Evolutionary conservation across 1,140 invertebrate genomes (phyloP).

Genomic region (Stratiolaelaps scimitus): DNA sequence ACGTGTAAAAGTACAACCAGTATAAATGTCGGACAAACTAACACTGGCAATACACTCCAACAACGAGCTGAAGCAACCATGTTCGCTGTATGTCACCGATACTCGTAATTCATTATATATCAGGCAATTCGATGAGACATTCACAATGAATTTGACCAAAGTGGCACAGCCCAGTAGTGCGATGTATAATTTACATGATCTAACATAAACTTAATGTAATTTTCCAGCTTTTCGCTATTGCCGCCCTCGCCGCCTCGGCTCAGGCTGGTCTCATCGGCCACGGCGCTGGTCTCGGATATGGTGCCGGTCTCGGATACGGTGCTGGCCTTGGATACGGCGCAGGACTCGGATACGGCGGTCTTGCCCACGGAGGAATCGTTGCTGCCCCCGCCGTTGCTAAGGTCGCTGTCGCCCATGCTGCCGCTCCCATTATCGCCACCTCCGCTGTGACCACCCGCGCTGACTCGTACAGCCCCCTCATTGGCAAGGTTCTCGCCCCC

Average conservation of each 20-base stretch:
- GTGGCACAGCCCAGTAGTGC: background rate
- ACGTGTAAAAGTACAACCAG: background rate
- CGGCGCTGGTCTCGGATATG: background rate
- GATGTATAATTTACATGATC: background rate
- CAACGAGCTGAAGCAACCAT: background rate
- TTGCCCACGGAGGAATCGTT: background rate
- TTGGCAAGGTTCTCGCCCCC: slow-evolving; percentile 8
- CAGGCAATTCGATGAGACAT: background rate
- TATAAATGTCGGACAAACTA: background rate
- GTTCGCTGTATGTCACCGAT: slow-evolving; percentile 6
- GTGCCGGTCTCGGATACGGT: background rate
- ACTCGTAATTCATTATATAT: background rate
- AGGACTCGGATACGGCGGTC: slow-evolving; percentile 23
- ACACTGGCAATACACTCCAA: background rate
- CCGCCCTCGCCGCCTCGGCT: slow-evolving; percentile 2
- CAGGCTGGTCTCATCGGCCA: background rate
- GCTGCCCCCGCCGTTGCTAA: slow-evolving; percentile 20
- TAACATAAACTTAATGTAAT: background rate
- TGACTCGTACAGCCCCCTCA: slow-evolving; percentile 13
- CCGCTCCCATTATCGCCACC: slow-evolving; percentile 5
- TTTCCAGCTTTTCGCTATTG: slow-evolving; percentile 14
- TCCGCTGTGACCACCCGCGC: slow-evolving; percentile 21
- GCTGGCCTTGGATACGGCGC: slow-evolving; percentile 11
- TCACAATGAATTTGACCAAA: too few relatives aligned
- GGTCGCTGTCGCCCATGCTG: background rate